Base-by-base conservation (phyloP, 64 coral and sea anemone genomes). In the Acropora tenuis region DNA sequence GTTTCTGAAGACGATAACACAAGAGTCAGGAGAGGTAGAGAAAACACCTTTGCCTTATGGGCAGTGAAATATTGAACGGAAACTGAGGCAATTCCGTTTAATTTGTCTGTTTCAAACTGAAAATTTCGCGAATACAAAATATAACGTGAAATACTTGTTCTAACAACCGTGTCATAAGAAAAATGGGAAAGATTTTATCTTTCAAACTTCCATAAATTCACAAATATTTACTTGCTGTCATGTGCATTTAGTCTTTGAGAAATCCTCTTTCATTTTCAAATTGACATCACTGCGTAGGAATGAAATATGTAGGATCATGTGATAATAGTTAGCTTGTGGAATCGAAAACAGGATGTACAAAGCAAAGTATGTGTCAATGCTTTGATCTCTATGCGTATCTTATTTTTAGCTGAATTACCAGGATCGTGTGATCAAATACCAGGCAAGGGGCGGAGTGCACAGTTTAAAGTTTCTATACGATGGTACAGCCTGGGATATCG, bases 1-100 rank as follows among this genome's bases (percentile, higher is more conserved):
- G 5, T 5, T 17, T 68, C 80, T 83, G 2, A 41, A 45, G 41
- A 3, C 12, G 2, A 13, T 83, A 42, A 68, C 80, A 0, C 58
- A 60, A 18, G 58, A 43, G 46, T 83, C 80, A 16, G 80, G 80
- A 11, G 58, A 83, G 80, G 80, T 83, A 57, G 41, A 3, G 30
- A 52, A 9, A 76, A 43, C 74, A 7, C 4, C 11, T 17, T 17
- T 68, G 17, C 6, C 48, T 17, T 50, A n/a, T 0, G 49, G 18
- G 50, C 2, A 50, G 47, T 18, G 47, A 7, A n/a, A 47, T 18
- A 30, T 8, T 5, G 3, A 47, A 4, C 8, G 43, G 47, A 77
- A 46, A 9, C 2, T 15, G 11, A 47, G 2, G 3, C 63, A 77
- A 77, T 55, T 55, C 52, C 10, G 6, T 55, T 55, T 55, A 7